Evolutionary conservation across 2,888 invertebrate genomes (phyloP).

Genomic region (Mycalesis mineus): DNA sequence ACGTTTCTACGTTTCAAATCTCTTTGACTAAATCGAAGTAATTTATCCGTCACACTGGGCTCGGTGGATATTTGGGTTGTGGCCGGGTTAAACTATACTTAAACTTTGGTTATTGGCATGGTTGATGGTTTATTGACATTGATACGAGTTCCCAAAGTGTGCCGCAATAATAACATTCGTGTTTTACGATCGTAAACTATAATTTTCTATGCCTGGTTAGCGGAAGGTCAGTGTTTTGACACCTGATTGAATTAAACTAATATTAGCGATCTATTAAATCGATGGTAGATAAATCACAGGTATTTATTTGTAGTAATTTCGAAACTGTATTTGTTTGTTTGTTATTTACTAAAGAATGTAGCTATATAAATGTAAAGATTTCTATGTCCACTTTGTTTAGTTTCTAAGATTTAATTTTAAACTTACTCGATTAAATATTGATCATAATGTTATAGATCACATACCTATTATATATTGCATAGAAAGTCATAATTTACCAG

Average conservation of each 20-base stretch:
- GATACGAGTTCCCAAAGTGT: slow-evolving; percentile 2
- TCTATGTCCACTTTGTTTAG: too few species aligned
- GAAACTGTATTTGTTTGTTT: too few species aligned
- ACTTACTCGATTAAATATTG: too few species aligned
- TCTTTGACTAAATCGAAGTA: slow-evolving; percentile 2
- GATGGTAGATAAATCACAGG: neutral
- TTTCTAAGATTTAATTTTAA: too few species aligned
- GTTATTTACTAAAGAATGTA: too few species aligned
- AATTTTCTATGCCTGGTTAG: neutral
- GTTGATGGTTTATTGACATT: slow-evolving; percentile 7
- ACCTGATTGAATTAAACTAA: neutral
- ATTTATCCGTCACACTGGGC: slow-evolving; percentile 17
- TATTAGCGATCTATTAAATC: neutral
- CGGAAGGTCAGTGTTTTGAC: neutral
- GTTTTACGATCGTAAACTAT: neutral
- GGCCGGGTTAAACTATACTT: neutral
- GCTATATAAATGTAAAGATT: too few species aligned
- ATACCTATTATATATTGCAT: too few species aligned
- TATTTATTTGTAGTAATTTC: too few species aligned
- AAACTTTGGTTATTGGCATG: slow-evolving; percentile 1
- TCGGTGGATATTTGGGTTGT: slow-evolving; percentile 3
- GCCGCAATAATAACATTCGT: neutral
- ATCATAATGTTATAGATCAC: too few species aligned
- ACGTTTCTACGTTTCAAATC: neutral
- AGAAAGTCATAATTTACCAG: too few species aligned